Evolutionary conservation across 2,888 invertebrate species (phyloP).

Genomic region (Tenthredo mesomela): DNA sequence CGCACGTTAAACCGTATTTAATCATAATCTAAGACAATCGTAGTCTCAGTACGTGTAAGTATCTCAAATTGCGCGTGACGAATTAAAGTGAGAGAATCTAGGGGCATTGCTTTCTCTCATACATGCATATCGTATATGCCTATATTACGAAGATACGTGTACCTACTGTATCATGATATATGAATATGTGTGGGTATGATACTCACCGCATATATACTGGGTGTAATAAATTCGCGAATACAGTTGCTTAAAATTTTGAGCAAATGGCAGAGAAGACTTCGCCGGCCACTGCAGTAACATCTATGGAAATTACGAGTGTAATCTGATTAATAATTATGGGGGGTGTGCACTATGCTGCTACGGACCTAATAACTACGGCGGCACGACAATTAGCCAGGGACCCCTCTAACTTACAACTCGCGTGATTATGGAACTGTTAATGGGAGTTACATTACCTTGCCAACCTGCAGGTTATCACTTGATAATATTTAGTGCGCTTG

Average conservation of each 20-base stretch:
- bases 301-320: constrained; percentile 50
- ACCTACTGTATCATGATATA: constrained; percentile 5
- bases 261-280: constrained; percentile 33
- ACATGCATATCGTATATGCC: constrained; percentile 3
- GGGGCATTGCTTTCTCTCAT: constrained; percentile 18
- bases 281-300: constrained; percentile 31
- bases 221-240: neutral
- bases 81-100: constrained; percentile 31
- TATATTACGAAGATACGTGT: neutral
- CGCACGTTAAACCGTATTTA: constrained; percentile 41
- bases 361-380: constrained; percentile 58
- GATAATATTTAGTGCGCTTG: constrained; percentile 61
- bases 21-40: constrained; percentile 40
- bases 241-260: constrained; percentile 14
- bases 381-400: constrained; percentile 60
- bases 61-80: constrained; percentile 33
- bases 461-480: constrained; percentile 59
- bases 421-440: constrained; percentile 55
- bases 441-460: constrained; percentile 60
- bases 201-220: neutral
- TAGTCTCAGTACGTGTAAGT: constrained; percentile 30
- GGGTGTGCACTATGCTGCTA: constrained; percentile 49
- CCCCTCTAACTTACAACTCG: constrained; percentile 60
- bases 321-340: constrained; percentile 56
- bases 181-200: neutral